Evolutionary conservation across 2,797 vertebrate genomes (phyloP), one percentile per base, ranked within the genome.

Genomic region (Synanceia verrucosa): DNA sequence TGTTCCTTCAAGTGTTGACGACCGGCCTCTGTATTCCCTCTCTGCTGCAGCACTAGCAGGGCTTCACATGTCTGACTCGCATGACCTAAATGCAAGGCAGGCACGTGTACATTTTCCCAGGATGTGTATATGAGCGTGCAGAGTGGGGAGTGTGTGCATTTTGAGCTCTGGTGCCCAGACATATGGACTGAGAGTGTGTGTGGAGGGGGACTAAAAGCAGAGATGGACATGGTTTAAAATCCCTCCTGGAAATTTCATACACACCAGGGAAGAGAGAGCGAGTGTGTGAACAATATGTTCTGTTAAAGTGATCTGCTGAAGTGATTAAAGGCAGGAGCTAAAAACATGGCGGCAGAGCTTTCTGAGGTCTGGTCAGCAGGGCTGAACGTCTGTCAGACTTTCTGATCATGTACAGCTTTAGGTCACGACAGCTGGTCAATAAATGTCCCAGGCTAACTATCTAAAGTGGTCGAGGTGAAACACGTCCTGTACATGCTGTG

Each of bases 241-340:
- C 67, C 66, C 72, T 87, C 50, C 74, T 88, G 77, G 86, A 88
- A 88, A 88, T 70, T 58, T 73, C 72, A 76, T 81, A 66, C 62
- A 73, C 52, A 61, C 58, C 64, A 36, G 63, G 48, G 69, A 60
- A 43, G 41, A 31, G 29, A 41, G 39, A 41, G 39, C 9, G 39
- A 10, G 41, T 48, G 78, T 78, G 83, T 76, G 81, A 89, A 86
- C 81, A 85, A 65, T 84, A 48, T 70, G 79, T 71, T 82, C 83
- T 90, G 86, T 80, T 85, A 77, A 43, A 85, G 85, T 60, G 82
- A 82, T 91, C 88, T 89, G 88, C 76, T 78, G 60, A 79, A 86
- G 84, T 80, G 85, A 90, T 93, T 90, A 89, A 85, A 86, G 74
- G 65, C 80, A 76, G 79, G 82, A 75, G 83, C 81, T 87, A 73